Base-by-base conservation (phyloP, 1,140 invertebrate species). In the Drosophila triauraria region DNA sequence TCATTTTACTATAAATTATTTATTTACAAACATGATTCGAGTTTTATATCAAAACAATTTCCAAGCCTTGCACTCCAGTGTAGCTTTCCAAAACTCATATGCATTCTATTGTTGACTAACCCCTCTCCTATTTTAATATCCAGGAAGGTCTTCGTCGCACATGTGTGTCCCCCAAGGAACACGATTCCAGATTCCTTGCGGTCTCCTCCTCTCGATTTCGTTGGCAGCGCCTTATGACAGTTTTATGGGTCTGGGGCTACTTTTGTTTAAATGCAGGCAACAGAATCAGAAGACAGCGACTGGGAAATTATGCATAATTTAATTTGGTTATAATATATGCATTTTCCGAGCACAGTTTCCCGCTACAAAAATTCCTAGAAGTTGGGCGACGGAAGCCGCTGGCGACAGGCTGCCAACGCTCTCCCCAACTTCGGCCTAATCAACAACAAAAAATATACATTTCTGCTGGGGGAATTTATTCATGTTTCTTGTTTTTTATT, bases 221-320 rank as follows among this genome's bases (percentile, higher is more conserved):
- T 71, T 59, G 46, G 65, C 67, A 82, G 69, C 82, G 82, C 78
- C 78, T 86, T 86, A 78, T 86, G 82, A 79, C 82, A 85, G 54
- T 85, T 86, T 82, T 85, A 86, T 86, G 82, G 46, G 44, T 47
- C 64, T 71, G 64, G 42, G 25, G 74, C 75, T 79, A 61, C 65
- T 80, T 80, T 80, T 20, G 56, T 81, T 78, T 71, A 82, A 86
- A 75, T 85, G 60, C 69, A 62, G 42, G 62, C 75, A 78, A 69
- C 72, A 64, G 69, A 64, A 82, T 61, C 46, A 50, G 44, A 71
- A 25, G 56, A 58, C 65, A 59, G 44, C 48, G 54, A 35, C 9
- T 35, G 62, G 80, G 77, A 82, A 85, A 85, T 86, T 85, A 85
- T 85, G 82, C 75, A 86, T 85, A 82, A 86, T 86, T 85, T 82